phyloP scores from a whole-genome alignment of 2,113 vertebrate genomes.

The Dromiciops gliroides region DNA sequence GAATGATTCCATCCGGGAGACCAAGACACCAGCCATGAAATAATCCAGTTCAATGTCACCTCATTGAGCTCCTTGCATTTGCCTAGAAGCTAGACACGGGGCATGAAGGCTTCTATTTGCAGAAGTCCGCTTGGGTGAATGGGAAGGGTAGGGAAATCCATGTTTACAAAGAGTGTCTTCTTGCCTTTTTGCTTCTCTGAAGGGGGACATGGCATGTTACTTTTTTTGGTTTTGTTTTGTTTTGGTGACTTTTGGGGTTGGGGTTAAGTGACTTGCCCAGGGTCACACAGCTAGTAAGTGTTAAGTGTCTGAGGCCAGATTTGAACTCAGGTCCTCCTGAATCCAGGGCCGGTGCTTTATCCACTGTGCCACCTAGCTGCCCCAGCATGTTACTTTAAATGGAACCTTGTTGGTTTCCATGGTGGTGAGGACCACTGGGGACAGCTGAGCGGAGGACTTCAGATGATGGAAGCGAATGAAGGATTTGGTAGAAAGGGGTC shows the following conservation, averaged over 20 bases:
- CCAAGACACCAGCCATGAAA: accelerated
- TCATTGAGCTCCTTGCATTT: background rate
- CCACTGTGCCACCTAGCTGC: too few species aligned
- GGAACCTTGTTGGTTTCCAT: background rate
- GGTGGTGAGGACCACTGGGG: too few species aligned
- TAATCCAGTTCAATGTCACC: background rate
- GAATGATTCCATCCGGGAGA: background rate
- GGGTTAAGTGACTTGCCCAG: too few species aligned
- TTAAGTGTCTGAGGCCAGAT: too few species aligned
- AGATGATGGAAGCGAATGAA: background rate
- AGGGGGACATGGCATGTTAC: too few species aligned
- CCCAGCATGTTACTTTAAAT: too few species aligned
- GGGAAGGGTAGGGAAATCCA: background rate
- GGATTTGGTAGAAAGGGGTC: background rate
- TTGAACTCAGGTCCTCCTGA: too few species aligned
- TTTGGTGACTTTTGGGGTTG: too few species aligned
- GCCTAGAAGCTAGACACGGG: background rate
- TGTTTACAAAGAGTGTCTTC: background rate
- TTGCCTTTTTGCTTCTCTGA: background rate
- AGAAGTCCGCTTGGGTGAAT: background rate
- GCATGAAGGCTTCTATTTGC: background rate
- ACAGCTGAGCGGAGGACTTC: background rate
- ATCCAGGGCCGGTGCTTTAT: too few species aligned
- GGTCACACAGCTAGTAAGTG: too few species aligned
- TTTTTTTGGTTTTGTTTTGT: too few species aligned